Evolutionary conservation across 1,140 invertebrate species (phyloP), one percentile per base, ranked within the genome.

Genomic region (Dysdera silvatica): DNA sequence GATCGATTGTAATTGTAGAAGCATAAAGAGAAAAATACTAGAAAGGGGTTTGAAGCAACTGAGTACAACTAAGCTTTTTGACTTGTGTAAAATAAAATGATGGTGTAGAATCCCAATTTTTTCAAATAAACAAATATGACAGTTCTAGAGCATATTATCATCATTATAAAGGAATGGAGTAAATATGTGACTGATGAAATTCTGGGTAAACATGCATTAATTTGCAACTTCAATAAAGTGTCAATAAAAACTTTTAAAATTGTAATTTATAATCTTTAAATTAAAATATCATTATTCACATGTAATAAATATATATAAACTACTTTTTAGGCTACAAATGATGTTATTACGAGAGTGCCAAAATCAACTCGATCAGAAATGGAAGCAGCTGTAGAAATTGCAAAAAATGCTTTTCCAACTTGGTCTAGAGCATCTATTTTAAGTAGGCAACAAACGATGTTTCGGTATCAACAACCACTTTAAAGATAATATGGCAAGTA

Each of bases 351-450:
- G 4, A 81, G 85, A 64, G 95, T 98, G 31, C 97, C 97, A 58
- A 88, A 95, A 77, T 81, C 86, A 12, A 99, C 95, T 0, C 79
- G 84, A 74, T 80, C 80, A 18, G 97, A 99, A 80, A 95, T 99
- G 89, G 83, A 95, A 69, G 76, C 81, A 28, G 96, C 97, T 0
- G 87, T 98, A 8, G 83, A 85, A 49, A 85, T 91, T 26, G 86
- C 90, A 2, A 92, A 89, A 74, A 83, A 84, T 60, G 94, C 91
- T 1, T 93, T 83, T 71, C 79, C 81, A 67, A 80, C 84, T 52
- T 99, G 97, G 97, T 89, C 86, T 43, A 81, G 91, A 71, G 91
- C 90, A 20, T 97, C 96, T 5, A 84, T 98, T 29, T 80, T 99
- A 40, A 88, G 89, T 0, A 82, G 97, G 53, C 95, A 99, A 77